Conservation (phyloP, 2,113 vertebrate genomes). For the Trochalopteron elliotii region DNA sequence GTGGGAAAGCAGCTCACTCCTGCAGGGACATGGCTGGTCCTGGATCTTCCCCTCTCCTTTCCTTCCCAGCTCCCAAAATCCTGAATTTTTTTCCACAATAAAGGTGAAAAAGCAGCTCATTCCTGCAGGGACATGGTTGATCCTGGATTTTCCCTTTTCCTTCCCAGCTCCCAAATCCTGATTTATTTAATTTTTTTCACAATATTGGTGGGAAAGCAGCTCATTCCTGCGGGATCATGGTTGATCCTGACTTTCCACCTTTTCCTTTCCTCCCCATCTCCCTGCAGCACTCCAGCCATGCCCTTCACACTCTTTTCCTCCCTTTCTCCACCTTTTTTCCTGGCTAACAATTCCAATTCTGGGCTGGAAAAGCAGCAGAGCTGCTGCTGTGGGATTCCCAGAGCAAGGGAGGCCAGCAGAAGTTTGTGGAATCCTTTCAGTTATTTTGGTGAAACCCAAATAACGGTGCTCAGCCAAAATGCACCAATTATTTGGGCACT, state of each 20-base stretch:
- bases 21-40: not conserved
- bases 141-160: not conserved
- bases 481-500: not conserved
- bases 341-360: not conserved
- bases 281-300: not conserved
- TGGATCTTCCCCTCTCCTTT: not conserved
- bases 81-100: not conserved
- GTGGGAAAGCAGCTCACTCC: not conserved
- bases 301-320: not conserved
- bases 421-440: not conserved
- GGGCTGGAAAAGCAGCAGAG: not conserved
- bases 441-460: not conserved
- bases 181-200: too few relatives aligned
- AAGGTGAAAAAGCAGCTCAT: not conserved
- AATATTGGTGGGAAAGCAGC: too few relatives aligned
- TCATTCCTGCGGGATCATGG: not conserved
- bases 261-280: not conserved
- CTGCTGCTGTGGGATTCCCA: accelerated
- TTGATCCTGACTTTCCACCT: not conserved
- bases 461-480: not conserved
- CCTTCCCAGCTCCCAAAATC: not conserved
- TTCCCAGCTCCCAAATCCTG: not conserved
- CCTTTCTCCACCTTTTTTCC: not conserved
- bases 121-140: too few relatives aligned
- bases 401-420: not conserved